Evolutionary conservation across 2,888 invertebrate species (phyloP).

Genomic region (Apamea epomidion): DNA sequence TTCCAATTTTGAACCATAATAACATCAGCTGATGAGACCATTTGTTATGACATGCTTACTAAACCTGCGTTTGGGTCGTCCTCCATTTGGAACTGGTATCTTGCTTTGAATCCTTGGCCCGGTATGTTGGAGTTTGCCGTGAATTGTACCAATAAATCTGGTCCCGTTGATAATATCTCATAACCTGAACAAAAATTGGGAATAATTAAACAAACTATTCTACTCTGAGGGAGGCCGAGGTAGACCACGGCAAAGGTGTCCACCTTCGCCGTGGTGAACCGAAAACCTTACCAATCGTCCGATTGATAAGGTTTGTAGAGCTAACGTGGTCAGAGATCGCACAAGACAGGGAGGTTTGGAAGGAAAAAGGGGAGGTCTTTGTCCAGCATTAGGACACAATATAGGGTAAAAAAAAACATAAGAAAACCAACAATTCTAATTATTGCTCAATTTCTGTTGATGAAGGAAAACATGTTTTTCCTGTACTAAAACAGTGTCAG

Average conservation of each 20-base stretch:
- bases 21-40: conserved; percentile 16
- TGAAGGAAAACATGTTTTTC: not conserved
- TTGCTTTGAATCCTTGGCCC: conserved; percentile 95
- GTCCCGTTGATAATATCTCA: conserved; percentile 95
- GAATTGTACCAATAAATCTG: conserved; percentile 95
- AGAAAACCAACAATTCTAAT: not conserved
- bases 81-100: conserved; percentile 93
- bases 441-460: not conserved
- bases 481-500: not conserved
- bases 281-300: too few species aligned
- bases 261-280: too few species aligned
- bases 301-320: not conserved
- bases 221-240: not conserved
- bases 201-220: not conserved
- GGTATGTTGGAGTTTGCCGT: conserved; percentile 95
- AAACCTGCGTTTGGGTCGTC: conserved; percentile 86
- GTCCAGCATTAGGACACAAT: not conserved
- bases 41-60: conserved; percentile 79
- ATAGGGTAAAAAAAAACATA: not conserved
- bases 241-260: too few species aligned
- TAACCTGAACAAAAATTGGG: conserved; percentile 85
- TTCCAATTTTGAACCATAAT: not conserved
- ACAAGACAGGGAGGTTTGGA: not conserved
- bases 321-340: too few species aligned
- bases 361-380: not conserved